A percentile compares a stretch with the other conserved stretches of the same genome.
Evolutionary conservation across 2,797 vertebrate genomes (phyloP).

Genomic region (Rhyacichthys aspro): DNA sequence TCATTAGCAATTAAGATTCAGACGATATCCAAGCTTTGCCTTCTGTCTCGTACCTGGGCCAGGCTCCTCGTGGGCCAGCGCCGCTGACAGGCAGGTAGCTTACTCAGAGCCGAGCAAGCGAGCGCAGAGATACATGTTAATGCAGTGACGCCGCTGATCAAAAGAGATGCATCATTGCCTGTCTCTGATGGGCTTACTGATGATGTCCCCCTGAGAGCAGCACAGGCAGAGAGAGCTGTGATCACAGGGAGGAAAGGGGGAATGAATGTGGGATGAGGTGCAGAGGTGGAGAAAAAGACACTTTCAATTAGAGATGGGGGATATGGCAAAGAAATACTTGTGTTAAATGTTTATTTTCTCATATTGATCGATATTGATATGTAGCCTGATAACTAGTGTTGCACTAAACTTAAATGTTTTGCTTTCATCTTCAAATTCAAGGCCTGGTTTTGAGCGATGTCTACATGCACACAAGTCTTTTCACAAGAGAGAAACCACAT

Average conservation of each 20-base stretch:
- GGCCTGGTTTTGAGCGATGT: no score
- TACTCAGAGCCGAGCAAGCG: constrained; percentile 6
- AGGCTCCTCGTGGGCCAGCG: constrained; percentile 28
- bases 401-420: no score
- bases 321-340: background rate
- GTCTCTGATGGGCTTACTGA: constrained; percentile 60
- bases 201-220: constrained; percentile 37
- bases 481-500: no score
- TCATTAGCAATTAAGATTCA: constrained; percentile 61
- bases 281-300: constrained; percentile 27
- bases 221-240: constrained; percentile 40
- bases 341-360: background rate
- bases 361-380: background rate
- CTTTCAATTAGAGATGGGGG: constrained; percentile 2
- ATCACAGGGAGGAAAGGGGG: constrained; percentile 43
- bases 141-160: constrained; percentile 59
- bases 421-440: no score
- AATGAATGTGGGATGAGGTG: constrained; percentile 12
- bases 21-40: constrained; percentile 22
- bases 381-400: no score
- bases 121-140: constrained; percentile 65
- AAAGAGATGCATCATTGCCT: constrained; percentile 56
- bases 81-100: constrained; percentile 59
- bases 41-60: constrained; percentile 54
- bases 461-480: no score